A percentile compares a stretch with the other conserved stretches of the same genome.
phyloP scores from a whole-genome alignment of 2,888 invertebrate species.

The Phengaris alcon region DNA sequence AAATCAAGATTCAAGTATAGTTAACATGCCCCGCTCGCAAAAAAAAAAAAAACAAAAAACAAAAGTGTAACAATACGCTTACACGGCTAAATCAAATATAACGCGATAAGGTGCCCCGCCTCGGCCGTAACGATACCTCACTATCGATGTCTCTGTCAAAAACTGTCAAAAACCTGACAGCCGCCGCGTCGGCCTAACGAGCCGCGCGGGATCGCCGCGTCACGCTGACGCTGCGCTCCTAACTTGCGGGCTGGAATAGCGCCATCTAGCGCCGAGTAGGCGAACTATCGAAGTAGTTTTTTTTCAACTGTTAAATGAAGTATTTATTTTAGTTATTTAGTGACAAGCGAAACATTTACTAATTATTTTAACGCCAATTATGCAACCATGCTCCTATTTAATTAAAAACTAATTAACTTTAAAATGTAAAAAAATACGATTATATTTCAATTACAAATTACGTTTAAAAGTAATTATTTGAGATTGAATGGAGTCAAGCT shows the following conservation, averaged over 20 bases:
- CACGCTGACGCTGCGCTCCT: conserved; percentile 59
- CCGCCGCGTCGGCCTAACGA: conserved; percentile 76
- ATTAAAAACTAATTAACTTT: too few species aligned
- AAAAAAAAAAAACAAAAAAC: conserved; percentile 53
- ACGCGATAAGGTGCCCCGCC: conserved; percentile 69
- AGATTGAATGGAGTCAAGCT: not conserved
- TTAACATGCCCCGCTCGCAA: conserved; percentile 1
- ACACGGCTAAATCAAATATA: conserved; percentile 63
- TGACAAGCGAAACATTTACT: too few species aligned
- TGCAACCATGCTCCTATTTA: too few species aligned
- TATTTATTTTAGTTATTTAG: too few species aligned
- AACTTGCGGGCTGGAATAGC: conserved; percentile 38
- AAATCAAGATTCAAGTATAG: not conserved
- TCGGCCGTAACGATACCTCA: conserved; percentile 60
- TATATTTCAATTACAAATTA: too few species aligned
- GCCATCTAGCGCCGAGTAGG: conserved; percentile 66
- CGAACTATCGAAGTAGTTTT: too few species aligned
- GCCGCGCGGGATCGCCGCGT: conserved; percentile 51
- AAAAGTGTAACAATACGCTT: conserved; percentile 64
- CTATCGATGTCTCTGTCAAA: conserved; percentile 79
- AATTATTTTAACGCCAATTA: too few species aligned
- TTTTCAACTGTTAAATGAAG: too few species aligned
- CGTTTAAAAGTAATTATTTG: not conserved
- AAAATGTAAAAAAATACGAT: too few species aligned
- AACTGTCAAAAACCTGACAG: conserved; percentile 77